These are phyloP conservation scores for Turdus rufiventris DNA, from an alignment of 2,113 vertebrate genomes.

Conservation along the genomic window DNA sequence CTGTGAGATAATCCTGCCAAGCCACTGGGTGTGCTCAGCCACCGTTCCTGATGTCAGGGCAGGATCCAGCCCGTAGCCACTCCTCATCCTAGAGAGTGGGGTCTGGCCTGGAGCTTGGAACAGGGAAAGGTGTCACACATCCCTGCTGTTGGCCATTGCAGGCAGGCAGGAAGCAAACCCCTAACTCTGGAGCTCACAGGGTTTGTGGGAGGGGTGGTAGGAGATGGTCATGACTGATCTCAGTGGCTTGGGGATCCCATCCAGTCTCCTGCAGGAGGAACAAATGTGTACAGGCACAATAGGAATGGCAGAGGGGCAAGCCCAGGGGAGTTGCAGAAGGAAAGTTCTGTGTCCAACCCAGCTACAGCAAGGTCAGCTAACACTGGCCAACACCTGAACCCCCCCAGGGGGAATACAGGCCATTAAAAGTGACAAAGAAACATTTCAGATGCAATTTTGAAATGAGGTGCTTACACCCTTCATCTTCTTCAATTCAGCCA, in stretches of 20 bases:
- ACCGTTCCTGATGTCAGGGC: background rate
- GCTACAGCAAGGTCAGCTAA: background rate
- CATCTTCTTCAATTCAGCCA: background rate
- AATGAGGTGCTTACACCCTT: background rate
- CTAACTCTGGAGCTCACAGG: background rate
- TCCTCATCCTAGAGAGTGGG: rapidly evolving
- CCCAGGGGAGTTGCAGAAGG: background rate
- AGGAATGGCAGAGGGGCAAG: background rate
- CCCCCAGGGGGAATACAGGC: background rate
- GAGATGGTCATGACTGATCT: background rate
- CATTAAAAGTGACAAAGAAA: background rate
- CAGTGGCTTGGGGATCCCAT: background rate
- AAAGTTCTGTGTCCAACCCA: background rate
- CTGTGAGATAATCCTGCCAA: constrained; percentile 13
- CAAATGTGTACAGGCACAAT: background rate
- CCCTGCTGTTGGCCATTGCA: rapidly evolving
- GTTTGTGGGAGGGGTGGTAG: background rate
- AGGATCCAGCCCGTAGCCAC: background rate
- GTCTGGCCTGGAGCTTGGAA: background rate
- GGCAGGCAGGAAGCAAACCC: background rate
- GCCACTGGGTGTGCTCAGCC: background rate
- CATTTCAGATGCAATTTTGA: background rate
- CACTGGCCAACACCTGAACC: background rate
- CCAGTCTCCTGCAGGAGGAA: background rate
- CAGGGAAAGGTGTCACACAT: background rate